Evolutionary conservation across 2,888 invertebrate species (phyloP).

Genomic region (Drosophila maculinotata): DNA sequence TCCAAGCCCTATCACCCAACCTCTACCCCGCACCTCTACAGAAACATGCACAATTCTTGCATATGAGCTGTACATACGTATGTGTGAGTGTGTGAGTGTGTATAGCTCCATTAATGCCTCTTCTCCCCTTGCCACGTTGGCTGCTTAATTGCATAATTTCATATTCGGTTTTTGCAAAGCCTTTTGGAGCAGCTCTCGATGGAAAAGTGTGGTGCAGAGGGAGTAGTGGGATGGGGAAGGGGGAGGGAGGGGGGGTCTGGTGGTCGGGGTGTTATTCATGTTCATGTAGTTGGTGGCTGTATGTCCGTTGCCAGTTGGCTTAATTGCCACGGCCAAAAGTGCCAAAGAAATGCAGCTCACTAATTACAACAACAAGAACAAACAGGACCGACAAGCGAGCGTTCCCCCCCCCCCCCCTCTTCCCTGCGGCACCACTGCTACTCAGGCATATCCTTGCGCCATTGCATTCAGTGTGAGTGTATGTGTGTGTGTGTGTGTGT

Average conservation of each 20-base stretch:
- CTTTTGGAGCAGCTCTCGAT: constrained; percentile 22
- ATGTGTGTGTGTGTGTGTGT: constrained; percentile 30
- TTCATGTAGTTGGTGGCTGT: constrained; percentile 29
- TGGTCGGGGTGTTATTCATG: constrained; percentile 2
- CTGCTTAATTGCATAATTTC: constrained; percentile 71
- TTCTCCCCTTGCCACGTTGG: background rate
- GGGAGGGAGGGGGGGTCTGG: background rate
- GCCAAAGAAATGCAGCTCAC: constrained; percentile 77
- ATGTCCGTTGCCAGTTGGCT: constrained; percentile 56
- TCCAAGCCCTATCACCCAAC: background rate
- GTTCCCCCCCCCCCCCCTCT: background rate
- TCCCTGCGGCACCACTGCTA: background rate
- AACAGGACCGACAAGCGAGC: constrained; percentile 47
- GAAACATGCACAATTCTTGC: background rate
- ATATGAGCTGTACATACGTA: background rate
- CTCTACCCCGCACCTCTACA: too few relatives aligned
- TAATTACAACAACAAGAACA: constrained; percentile 74
- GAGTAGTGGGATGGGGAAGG: background rate
- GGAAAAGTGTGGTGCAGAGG: background rate
- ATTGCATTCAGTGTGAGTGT: constrained; percentile 11
- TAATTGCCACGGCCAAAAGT: constrained; percentile 78
- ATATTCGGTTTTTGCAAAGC: constrained; percentile 59
- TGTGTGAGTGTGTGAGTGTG: too few relatives aligned
- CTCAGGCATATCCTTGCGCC: constrained; percentile 53
- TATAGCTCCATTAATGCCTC: constrained; percentile 9